Evolutionary conservation across 2,797 vertebrate species (phyloP).

Genomic region (Pantherophis alleghaniensis): DNA sequence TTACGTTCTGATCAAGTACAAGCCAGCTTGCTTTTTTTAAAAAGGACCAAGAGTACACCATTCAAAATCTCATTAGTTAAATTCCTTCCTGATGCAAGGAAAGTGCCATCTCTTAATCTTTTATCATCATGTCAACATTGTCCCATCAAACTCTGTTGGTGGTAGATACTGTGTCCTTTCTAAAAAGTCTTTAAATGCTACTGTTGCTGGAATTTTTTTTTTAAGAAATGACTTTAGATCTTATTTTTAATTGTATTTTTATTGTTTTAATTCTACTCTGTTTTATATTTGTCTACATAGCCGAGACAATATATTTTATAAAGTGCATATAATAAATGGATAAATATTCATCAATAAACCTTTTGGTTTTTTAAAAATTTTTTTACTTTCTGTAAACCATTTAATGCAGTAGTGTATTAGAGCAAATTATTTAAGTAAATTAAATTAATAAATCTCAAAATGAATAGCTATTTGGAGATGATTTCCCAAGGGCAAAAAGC

Average conservation of each 20-base stretch:
- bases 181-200: not conserved
- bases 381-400: not conserved
- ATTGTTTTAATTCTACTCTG: not conserved
- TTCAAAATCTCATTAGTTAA: not conserved
- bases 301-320: not conserved
- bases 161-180: not conserved
- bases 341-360: not conserved
- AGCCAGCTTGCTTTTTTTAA: not conserved
- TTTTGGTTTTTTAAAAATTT: not conserved
- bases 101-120: not conserved
- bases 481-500: not conserved
- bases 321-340: not conserved
- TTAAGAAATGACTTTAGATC: not conserved
- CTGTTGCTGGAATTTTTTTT: not conserved
- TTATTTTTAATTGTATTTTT: not conserved
- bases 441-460: not conserved
- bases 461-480: conserved; percentile 43
- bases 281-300: not conserved
- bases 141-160: not conserved
- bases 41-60: not conserved
- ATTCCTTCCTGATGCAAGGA: not conserved
- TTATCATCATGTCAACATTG: not conserved
- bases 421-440: not conserved
- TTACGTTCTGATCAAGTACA: not conserved
- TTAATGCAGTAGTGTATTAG: not conserved